These are phyloP conservation scores for Albula glossodonta DNA, from an alignment of 2,113 vertebrate genomes.

Conservation along the genomic window DNA sequence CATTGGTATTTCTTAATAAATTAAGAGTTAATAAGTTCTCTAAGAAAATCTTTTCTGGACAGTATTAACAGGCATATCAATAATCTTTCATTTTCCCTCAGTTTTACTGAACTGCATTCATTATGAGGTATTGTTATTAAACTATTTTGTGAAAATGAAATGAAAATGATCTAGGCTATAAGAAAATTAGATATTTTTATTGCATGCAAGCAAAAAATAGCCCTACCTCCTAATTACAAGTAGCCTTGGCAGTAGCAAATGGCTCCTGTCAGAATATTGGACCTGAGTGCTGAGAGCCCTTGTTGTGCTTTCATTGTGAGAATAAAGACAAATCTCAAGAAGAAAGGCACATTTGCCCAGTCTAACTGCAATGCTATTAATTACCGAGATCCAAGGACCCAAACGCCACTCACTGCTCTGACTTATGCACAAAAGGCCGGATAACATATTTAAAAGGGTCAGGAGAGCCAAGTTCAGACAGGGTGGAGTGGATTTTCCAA, in stretches of 20 bases:
- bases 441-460: slow-evolving; percentile 24
- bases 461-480: slow-evolving; percentile 27
- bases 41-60: too few species aligned
- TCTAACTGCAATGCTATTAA: background rate
- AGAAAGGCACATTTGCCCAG: slow-evolving; percentile 5
- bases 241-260: background rate
- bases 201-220: background rate
- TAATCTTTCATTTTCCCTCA: too few species aligned
- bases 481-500: slow-evolving; percentile 33
- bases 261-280: background rate
- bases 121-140: too few species aligned
- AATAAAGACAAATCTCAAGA: background rate
- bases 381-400: slow-evolving; percentile 13
- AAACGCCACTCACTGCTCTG: slow-evolving; percentile 30
- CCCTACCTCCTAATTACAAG: slow-evolving; percentile 17
- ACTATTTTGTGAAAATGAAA: background rate
- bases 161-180: background rate
- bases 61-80: too few species aligned
- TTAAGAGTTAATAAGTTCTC: too few species aligned
- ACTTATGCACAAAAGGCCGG: slow-evolving; percentile 35
- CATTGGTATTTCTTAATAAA: too few species aligned
- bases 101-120: too few species aligned
- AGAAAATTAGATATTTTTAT: background rate
- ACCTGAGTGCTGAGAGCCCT: background rate
- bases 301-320: background rate